phyloP scores from a whole-genome alignment of 2,888 invertebrate genomes.

The Alsophila aescularia region DNA sequence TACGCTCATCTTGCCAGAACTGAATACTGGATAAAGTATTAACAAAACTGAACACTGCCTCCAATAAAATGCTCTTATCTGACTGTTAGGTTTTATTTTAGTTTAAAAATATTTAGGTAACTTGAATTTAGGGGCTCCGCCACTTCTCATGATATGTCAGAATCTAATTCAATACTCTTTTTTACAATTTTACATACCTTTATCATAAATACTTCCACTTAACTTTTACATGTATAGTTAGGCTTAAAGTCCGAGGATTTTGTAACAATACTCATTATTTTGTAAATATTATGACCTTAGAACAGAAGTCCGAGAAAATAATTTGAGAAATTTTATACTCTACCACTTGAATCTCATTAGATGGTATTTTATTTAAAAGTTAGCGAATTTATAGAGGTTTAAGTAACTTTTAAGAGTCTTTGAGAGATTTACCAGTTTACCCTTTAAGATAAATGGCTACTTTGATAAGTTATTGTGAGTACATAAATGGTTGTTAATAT shows the following conservation, averaged over 20 bases:
- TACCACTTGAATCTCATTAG: conserved; percentile 84
- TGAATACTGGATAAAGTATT: conserved; percentile 17
- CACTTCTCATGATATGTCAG: conserved; percentile 33
- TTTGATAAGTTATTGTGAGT: conserved; percentile 71
- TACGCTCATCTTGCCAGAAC: conserved; percentile 37
- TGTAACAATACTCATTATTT: conserved; percentile 78
- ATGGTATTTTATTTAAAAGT: conserved; percentile 76
- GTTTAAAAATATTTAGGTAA: conserved; percentile 13
- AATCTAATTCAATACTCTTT: conserved; percentile 23
- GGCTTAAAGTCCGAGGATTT: conserved; percentile 59
- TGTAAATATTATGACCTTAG: conserved; percentile 69
- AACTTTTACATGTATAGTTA: conserved; percentile 42
- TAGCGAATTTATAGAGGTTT: conserved; percentile 83
- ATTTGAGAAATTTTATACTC: conserved; percentile 76
- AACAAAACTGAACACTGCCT: conserved; percentile 22
- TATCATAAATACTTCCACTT: conserved; percentile 30
- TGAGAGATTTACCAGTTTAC: conserved; percentile 82
- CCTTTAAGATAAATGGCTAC: conserved; percentile 77
- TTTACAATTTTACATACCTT: conserved; percentile 22
- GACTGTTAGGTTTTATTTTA: conserved; percentile 25
- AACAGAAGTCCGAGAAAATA: conserved; percentile 58
- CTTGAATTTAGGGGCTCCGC: conserved; percentile 17
- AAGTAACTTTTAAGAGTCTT: conserved; percentile 70
- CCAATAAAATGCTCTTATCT: conserved; percentile 18
- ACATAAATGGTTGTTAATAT: conserved; percentile 80